Conservation (phyloP, 2,888 invertebrate species). For the Germaria angustata region DNA sequence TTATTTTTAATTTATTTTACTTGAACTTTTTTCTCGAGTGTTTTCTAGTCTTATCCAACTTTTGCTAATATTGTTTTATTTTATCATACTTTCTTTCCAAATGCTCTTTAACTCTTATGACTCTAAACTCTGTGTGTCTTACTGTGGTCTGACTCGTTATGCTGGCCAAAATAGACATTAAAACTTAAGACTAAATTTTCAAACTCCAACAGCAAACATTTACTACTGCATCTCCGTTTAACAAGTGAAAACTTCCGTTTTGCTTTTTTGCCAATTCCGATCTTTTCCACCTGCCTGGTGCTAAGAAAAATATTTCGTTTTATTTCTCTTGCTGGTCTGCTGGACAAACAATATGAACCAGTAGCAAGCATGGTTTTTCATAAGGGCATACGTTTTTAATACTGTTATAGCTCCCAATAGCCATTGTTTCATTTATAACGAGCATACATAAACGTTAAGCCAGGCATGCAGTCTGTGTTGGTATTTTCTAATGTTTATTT, state of each 20-base stretch:
- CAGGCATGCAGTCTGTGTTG: slow-evolving; percentile 32
- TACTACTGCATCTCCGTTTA: slow-evolving; percentile 61
- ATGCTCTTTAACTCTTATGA: slow-evolving; percentile 53
- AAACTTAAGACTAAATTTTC: slow-evolving; percentile 25
- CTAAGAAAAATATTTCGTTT: slow-evolving; percentile 38
- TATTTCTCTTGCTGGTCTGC: slow-evolving; percentile 28
- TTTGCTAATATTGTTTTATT: background rate
- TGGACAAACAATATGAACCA: slow-evolving; percentile 37
- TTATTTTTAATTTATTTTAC: background rate
- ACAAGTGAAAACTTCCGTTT: slow-evolving; percentile 63
- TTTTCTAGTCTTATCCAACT: background rate
- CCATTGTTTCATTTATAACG: slow-evolving; percentile 36
- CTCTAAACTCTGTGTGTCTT: slow-evolving; percentile 17
- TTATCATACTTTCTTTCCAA: slow-evolving; percentile 1
- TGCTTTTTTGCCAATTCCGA: background rate
- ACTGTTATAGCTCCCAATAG: slow-evolving; percentile 43
- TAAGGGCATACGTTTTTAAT: slow-evolving; percentile 53
- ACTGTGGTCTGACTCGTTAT: slow-evolving; percentile 5
- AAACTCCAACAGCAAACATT: slow-evolving; percentile 47
- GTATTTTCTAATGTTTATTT: background rate
- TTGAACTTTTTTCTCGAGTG: slow-evolving; percentile 31
- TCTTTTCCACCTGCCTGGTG: slow-evolving; percentile 34
- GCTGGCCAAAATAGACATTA: slow-evolving; percentile 35
- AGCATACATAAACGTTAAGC: slow-evolving; percentile 14
- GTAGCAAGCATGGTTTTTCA: background rate